Conservation (phyloP, 1,140 invertebrate species). For the Anoplolepis gracilipes region DNA sequence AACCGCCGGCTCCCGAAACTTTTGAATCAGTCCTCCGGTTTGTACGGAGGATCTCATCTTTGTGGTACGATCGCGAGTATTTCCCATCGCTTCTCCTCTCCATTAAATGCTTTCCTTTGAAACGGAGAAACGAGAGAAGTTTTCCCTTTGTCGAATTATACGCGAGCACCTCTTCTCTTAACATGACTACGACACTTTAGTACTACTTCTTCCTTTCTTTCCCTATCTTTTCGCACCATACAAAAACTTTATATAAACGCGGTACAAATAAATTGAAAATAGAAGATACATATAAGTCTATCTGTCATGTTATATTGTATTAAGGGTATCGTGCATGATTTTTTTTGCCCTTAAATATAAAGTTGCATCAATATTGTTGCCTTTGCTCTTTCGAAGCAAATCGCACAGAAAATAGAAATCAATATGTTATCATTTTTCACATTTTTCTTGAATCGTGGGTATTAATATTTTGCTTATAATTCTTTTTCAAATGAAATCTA, state of each 20-base stretch:
- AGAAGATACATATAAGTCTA: neutral
- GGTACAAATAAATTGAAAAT: neutral
- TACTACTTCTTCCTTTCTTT: neutral
- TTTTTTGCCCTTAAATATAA: neutral
- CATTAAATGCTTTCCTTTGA: constrained; percentile 60
- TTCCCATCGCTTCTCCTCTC: constrained; percentile 59
- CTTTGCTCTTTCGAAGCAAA: neutral
- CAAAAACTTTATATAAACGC: neutral
- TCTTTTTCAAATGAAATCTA: neutral
- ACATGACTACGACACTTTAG: constrained; percentile 10
- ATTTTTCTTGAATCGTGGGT: neutral
- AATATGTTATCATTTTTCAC: neutral
- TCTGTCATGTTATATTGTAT: neutral
- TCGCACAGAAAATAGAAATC: neutral
- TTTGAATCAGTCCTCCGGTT: constrained; percentile 73
- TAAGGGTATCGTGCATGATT: too few relatives aligned
- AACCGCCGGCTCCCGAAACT: constrained; percentile 70
- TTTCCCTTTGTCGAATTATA: constrained; percentile 71
- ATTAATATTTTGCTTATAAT: neutral
- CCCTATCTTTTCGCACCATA: neutral
- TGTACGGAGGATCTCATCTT: constrained; percentile 64
- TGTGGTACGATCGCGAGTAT: constrained; percentile 58
- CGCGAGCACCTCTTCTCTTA: constrained; percentile 57
- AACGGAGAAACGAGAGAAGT: constrained; percentile 53
- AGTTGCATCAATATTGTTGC: neutral